Evolutionary conservation across 2,888 invertebrate species (phyloP).

Genomic region (Drosophila imparisetae): DNA sequence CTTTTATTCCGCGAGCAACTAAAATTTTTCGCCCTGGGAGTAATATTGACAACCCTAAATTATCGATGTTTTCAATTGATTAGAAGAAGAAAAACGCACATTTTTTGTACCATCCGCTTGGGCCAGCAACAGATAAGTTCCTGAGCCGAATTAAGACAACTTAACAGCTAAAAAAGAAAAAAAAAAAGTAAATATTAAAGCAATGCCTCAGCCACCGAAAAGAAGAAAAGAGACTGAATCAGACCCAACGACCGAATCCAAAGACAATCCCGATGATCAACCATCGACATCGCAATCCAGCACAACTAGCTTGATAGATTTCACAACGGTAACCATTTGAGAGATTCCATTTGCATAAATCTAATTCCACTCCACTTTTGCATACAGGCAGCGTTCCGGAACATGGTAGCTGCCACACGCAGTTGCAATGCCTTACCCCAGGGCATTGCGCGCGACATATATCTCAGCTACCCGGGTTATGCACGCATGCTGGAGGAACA

Average conservation of each 20-base stretch:
- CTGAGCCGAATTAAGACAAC: not conserved
- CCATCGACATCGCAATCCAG: conserved; percentile 39
- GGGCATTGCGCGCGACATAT: conserved; percentile 90
- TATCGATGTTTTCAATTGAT: conserved; percentile 57
- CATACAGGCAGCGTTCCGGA: conserved; percentile 86
- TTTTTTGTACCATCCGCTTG: conserved; percentile 48
- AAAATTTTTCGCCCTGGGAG: conserved; percentile 53
- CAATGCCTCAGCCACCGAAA: conserved; percentile 61
- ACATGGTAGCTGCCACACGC: conserved; percentile 89
- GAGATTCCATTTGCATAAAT: not conserved
- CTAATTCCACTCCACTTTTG: not conserved
- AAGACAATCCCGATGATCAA: conserved; percentile 7
- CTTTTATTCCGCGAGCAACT: conserved; percentile 28
- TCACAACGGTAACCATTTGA: conserved; percentile 75
- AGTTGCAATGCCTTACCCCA: conserved; percentile 90
- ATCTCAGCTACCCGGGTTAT: conserved; percentile 91
- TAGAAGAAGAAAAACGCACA: conserved; percentile 73
- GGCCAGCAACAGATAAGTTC: not conserved
- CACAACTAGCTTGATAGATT: conserved; percentile 60
- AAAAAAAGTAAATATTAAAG: not conserved
- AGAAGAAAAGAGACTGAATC: conserved; percentile 19
- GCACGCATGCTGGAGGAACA: conserved; percentile 88
- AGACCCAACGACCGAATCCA: not conserved
- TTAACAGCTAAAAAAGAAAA: not conserved
- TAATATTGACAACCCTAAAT: conserved; percentile 66